These are phyloP conservation scores for Acanthurus leucopareius DNA, from an alignment of 2,797 vertebrate species.

Conservation along the genomic window DNA sequence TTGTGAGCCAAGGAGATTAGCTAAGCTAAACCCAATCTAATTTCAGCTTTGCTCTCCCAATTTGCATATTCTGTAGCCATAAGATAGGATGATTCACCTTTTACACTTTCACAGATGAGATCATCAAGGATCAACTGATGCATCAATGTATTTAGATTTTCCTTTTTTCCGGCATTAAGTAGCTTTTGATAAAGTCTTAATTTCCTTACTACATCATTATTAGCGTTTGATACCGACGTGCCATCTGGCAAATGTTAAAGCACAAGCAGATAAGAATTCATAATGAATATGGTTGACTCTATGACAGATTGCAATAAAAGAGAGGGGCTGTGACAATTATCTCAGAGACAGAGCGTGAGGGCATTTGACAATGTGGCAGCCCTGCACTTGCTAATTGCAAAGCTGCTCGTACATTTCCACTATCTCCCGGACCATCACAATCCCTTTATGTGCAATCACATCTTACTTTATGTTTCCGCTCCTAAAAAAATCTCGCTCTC, in stretches of 20 bases:
- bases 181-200: constrained; percentile 88
- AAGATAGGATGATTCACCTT: constrained; percentile 79
- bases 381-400: constrained; percentile 81
- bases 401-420: constrained; percentile 71
- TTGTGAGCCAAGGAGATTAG: constrained; percentile 77
- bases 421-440: constrained; percentile 64
- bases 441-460: constrained; percentile 62
- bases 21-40: constrained; percentile 75
- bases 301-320: constrained; percentile 85
- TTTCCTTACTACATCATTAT: constrained; percentile 89
- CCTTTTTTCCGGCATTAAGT: constrained; percentile 79
- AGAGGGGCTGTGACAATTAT: constrained; percentile 84
- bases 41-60: constrained; percentile 65
- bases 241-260: constrained; percentile 88
- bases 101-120: constrained; percentile 80
- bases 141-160: constrained; percentile 80
- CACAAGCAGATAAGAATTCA: constrained; percentile 85
- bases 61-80: constrained; percentile 72
- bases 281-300: constrained; percentile 86
- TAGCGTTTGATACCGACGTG: constrained; percentile 86
- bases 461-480: constrained; percentile 47
- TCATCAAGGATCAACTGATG: constrained; percentile 82
- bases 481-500: constrained; percentile 43
- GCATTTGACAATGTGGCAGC: constrained; percentile 81
- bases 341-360: constrained; percentile 75